Conservation (phyloP, 2,113 vertebrate species). For the Ptilonorhynchus violaceus region DNA sequence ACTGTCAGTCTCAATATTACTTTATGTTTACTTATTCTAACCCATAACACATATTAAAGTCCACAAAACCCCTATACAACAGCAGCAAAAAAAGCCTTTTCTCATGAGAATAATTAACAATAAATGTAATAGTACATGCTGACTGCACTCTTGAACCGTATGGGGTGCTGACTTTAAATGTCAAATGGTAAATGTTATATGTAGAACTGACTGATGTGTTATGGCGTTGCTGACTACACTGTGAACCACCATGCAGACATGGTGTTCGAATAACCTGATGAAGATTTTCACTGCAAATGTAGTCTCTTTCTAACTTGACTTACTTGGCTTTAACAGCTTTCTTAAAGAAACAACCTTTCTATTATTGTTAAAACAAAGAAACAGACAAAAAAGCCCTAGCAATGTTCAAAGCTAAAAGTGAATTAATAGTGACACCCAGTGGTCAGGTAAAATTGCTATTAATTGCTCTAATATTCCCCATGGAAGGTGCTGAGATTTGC, state of each 20-base stretch:
- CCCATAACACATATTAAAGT: background rate
- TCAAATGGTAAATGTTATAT: background rate
- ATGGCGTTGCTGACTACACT: background rate
- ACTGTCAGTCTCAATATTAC: background rate
- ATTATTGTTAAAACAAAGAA: background rate
- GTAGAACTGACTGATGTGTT: background rate
- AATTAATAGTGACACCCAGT: conserved; percentile 59
- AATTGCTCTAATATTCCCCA: background rate
- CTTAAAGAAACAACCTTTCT: background rate
- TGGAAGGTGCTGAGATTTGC: background rate
- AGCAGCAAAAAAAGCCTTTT: accelerated
- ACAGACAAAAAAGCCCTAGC: accelerated
- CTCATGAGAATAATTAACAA: background rate
- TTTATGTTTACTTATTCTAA: background rate
- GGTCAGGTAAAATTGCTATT: background rate
- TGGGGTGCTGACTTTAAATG: background rate
- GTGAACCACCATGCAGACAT: background rate
- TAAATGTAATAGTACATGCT: background rate
- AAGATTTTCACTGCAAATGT: background rate
- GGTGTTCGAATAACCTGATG: background rate
- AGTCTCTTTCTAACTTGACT: background rate
- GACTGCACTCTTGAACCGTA: background rate
- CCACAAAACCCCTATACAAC: background rate
- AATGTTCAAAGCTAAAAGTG: background rate
- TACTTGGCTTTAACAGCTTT: background rate